phyloP scores from a whole-genome alignment of 1,140 invertebrate species.

The Drosophila orena region DNA sequence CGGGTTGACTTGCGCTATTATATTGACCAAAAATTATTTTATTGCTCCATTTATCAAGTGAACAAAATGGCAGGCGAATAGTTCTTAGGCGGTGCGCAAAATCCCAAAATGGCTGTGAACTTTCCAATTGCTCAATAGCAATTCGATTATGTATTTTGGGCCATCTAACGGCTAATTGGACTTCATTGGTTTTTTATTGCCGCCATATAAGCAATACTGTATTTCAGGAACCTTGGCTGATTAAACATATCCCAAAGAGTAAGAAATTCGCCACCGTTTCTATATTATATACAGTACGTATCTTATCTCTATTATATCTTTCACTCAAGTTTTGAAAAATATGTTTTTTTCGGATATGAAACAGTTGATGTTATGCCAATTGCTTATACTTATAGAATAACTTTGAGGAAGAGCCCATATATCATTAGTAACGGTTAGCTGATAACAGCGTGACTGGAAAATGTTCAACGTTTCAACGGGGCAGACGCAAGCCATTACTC shows the following conservation, averaged over 20 bases:
- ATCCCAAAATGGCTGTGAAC: slow-evolving; percentile 32
- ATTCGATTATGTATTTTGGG: slow-evolving; percentile 5
- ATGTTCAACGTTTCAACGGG: too few relatives aligned
- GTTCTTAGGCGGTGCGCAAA: slow-evolving; percentile 28
- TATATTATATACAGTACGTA: too few relatives aligned
- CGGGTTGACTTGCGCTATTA: slow-evolving; percentile 36
- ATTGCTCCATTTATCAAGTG: slow-evolving; percentile 18
- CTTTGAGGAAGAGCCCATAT: background rate
- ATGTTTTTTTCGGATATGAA: too few relatives aligned
- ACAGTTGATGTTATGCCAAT: background rate
- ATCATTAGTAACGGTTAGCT: too few relatives aligned
- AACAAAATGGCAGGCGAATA: slow-evolving; percentile 25
- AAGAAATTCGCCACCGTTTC: too few relatives aligned
- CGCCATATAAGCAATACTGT: background rate
- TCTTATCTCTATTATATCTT: background rate
- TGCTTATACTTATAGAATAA: background rate
- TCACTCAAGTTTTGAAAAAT: too few relatives aligned
- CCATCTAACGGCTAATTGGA: slow-evolving; percentile 13
- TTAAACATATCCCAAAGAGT: background rate
- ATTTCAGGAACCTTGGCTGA: background rate
- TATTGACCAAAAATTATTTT: slow-evolving; percentile 30
- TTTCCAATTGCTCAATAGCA: slow-evolving; percentile 26
- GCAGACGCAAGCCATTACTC: too few relatives aligned
- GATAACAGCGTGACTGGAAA: too few relatives aligned
- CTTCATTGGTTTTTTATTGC: slow-evolving; percentile 19